Evolutionary conservation across 2,888 invertebrate species (phyloP).

Genomic region (Ecliptopera silaceata): DNA sequence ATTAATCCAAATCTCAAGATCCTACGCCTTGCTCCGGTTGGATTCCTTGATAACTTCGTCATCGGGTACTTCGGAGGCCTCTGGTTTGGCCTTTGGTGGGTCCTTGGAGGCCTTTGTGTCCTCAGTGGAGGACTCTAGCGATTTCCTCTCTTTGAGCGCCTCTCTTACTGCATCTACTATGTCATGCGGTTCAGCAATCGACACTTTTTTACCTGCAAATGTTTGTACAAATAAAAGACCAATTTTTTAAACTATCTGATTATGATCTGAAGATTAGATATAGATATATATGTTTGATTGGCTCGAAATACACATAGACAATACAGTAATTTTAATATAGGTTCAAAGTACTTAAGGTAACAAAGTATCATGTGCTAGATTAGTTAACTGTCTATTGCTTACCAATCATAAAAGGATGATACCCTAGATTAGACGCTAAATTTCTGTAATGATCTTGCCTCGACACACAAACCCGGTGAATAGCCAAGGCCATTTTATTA

Average conservation of each 20-base stretch:
- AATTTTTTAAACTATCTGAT: not conserved
- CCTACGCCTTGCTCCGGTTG: constrained; percentile 72
- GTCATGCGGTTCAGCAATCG: constrained; percentile 82
- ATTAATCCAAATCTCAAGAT: not conserved
- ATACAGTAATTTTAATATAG: no score
- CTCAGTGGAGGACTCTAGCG: constrained; percentile 51
- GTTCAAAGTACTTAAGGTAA: no score
- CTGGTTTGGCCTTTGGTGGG: constrained; percentile 38
- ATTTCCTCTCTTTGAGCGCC: constrained; percentile 81
- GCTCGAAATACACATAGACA: no score
- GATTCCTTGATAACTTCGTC: constrained; percentile 68
- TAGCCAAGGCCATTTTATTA: no score
- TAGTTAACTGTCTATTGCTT: no score
- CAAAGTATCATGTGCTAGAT: no score
- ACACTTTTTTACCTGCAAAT: constrained; percentile 85
- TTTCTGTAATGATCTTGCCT: no score
- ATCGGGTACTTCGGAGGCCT: constrained; percentile 48
- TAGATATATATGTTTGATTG: no score
- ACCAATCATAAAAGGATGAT: no score
- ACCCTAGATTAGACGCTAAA: no score
- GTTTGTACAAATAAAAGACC: constrained; percentile 2
- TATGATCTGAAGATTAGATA: no score
- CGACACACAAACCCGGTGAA: no score
- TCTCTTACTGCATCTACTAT: constrained; percentile 84
- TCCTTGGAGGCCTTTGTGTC: constrained; percentile 35